Conservation (phyloP, 2,888 invertebrate genomes). For the Polymixis flavicincta region DNA sequence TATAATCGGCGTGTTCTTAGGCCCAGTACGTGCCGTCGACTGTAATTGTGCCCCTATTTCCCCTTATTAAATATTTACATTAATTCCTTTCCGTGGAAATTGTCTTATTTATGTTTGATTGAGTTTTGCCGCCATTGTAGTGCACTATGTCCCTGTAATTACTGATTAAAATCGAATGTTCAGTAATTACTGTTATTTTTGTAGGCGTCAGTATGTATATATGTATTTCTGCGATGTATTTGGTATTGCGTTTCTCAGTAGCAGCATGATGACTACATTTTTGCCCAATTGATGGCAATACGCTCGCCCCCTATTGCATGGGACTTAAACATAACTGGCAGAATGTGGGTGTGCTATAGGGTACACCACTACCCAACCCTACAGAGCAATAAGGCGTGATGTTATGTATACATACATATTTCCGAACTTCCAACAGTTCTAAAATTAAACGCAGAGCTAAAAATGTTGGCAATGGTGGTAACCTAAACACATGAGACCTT, state of each 20-base stretch:
- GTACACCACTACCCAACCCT: too few species aligned
- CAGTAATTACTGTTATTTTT: background rate
- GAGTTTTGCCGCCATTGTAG: conserved; percentile 25
- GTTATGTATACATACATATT: background rate
- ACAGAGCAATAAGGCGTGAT: too few species aligned
- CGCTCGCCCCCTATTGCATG: too few species aligned
- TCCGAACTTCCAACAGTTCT: background rate
- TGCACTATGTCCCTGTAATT: conserved; percentile 19
- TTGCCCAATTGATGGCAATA: too few species aligned
- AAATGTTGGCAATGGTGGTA: conserved; percentile 32
- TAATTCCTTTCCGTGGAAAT: conserved; percentile 56
- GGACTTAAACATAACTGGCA: too few species aligned
- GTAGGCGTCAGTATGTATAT: background rate
- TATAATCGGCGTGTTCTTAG: conserved; percentile 60
- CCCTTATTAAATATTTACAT: conserved; percentile 67
- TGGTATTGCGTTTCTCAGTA: too few species aligned
- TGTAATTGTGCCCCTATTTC: conserved; percentile 65
- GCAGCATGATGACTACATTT: too few species aligned
- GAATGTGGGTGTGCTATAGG: too few species aligned
- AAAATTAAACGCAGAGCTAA: conserved; percentile 27
- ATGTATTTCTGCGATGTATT: too few species aligned
- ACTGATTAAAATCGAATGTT: conserved; percentile 25
- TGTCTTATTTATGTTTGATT: conserved; percentile 49
- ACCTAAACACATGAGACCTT: conserved; percentile 23
- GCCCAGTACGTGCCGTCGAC: conserved; percentile 59